Conservation (phyloP, 1,140 invertebrate genomes). For the Wiebesia pumilae region DNA sequence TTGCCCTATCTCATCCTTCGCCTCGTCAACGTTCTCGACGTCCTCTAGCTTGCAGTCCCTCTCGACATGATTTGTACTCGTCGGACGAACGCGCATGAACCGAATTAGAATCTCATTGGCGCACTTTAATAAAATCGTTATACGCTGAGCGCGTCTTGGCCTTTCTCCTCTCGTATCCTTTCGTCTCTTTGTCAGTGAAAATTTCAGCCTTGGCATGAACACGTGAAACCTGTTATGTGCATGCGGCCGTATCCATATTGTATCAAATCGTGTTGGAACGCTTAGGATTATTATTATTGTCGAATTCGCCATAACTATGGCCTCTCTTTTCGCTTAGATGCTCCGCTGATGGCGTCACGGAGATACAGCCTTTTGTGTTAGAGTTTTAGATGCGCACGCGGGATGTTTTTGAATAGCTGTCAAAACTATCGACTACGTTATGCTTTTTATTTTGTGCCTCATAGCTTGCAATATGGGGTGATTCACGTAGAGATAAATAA, state of each 20-base stretch:
- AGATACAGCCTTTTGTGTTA: not conserved
- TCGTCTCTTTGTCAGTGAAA: not conserved
- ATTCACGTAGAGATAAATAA: conserved; percentile 6
- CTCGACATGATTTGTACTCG: not conserved
- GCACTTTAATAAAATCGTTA: conserved; percentile 27
- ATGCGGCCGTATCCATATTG: not conserved
- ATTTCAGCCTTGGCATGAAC: conserved; percentile 31
- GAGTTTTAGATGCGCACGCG: not conserved
- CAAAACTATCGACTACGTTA: not conserved
- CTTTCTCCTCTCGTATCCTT: not conserved
- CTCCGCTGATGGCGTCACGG: not conserved
- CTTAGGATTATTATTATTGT: conserved; percentile 45
- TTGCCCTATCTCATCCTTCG: not conserved
- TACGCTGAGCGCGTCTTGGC: not conserved
- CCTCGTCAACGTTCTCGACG: not conserved
- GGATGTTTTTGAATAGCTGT: not conserved
- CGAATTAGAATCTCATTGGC: conserved; percentile 48
- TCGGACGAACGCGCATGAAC: not conserved
- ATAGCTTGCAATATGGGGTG: conserved; percentile 40
- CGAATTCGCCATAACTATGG: not conserved
- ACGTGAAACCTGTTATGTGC: conserved; percentile 35
- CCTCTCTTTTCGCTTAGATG: conserved; percentile 14
- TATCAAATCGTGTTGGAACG: conserved; percentile 1
- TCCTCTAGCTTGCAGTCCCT: not conserved
- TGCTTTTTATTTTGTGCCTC: conserved; percentile 45